Evolutionary conservation across 2,888 invertebrate species (phyloP).

Genomic region (Ectropis crepuscularia): DNA sequence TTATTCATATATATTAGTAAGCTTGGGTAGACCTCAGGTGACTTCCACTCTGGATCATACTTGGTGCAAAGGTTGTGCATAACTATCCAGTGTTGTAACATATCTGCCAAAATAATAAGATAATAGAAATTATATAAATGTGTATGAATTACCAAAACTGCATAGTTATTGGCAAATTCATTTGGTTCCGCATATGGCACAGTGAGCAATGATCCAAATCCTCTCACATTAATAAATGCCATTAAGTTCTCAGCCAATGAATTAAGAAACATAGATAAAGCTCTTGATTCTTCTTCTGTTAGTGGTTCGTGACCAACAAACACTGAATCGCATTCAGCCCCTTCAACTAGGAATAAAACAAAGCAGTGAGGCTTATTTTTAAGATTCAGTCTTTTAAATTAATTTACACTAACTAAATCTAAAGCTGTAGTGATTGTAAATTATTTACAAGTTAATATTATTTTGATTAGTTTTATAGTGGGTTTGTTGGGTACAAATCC

Average conservation of each 20-base stretch:
- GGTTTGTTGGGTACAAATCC: no score
- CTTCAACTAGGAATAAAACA: slow-evolving; percentile 32
- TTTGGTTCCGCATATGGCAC: slow-evolving; percentile 61
- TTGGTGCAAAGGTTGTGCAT: no score
- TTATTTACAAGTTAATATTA: no score
- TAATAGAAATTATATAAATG: not conserved
- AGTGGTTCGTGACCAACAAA: slow-evolving; percentile 60
- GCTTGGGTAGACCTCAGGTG: no score
- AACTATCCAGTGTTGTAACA: no score
- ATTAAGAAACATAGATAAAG: slow-evolving; percentile 60
- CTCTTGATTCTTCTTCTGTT: slow-evolving; percentile 66
- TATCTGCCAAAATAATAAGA: not conserved
- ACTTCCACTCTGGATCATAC: no score
- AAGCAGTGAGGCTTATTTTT: no score
- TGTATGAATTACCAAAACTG: slow-evolving; percentile 59
- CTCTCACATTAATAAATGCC: slow-evolving; percentile 68
- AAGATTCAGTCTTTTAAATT: no score
- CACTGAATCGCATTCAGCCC: slow-evolving; percentile 61
- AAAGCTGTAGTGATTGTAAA: no score
- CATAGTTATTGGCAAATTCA: slow-evolving; percentile 58
- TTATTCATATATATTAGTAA: no score
- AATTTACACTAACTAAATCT: no score
- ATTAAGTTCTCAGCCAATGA: slow-evolving; percentile 59
- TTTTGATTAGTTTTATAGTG: no score
- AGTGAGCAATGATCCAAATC: slow-evolving; percentile 65